phyloP scores from a whole-genome alignment of 2,888 invertebrate species.

The Asteroscopus sphinx region DNA sequence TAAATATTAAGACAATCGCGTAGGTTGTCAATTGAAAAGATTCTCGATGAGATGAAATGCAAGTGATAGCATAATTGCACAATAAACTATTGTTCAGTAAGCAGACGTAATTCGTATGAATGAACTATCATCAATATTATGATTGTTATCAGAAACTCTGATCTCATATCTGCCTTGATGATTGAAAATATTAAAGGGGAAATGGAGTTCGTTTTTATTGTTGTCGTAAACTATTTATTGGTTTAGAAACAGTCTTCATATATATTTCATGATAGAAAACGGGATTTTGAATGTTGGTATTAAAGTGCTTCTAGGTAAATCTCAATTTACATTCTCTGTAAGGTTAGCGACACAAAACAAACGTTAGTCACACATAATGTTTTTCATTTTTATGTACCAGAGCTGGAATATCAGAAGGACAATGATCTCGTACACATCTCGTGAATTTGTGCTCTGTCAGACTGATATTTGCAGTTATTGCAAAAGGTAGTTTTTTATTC shows the following conservation, averaged over 20 bases:
- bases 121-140: conserved; percentile 76
- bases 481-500: no score
- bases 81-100: conserved; percentile 82
- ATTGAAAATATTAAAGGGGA: conserved; percentile 69
- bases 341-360: background rate
- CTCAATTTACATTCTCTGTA: background rate
- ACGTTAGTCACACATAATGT: background rate
- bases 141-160: conserved; percentile 67
- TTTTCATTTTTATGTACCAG: no score
- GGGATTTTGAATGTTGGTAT: conserved; percentile 11
- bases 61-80: conserved; percentile 84
- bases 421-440: no score
- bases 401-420: no score
- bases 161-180: conserved; percentile 62
- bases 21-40: conserved; percentile 66
- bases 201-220: conserved; percentile 62
- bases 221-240: conserved; percentile 69
- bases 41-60: conserved; percentile 81
- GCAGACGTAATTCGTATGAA: conserved; percentile 76
- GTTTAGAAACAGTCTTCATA: conserved; percentile 56
- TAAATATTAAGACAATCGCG: conserved; percentile 54
- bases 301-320: conserved; percentile 15
- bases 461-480: no score
- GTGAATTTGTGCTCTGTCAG: no score
- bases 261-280: conserved; percentile 28